Percentiles rank a stretch among this genome's conserved stretches.
Conservation (phyloP, 2,888 invertebrate species). For the Drosophila siamana region DNA sequence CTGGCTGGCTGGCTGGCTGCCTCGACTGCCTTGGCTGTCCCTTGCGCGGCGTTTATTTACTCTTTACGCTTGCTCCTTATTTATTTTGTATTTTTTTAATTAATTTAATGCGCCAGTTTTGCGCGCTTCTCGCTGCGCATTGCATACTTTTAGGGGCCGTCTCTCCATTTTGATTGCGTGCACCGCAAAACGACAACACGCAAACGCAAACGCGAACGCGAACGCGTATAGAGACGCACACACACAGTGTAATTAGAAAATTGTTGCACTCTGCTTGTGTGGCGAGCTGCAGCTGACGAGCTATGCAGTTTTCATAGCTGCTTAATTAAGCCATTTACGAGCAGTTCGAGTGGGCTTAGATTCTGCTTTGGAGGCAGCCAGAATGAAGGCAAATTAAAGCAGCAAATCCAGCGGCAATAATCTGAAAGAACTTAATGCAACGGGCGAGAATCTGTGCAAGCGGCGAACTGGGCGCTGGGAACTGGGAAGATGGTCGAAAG, state of each 20-base stretch:
- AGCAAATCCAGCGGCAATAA: conserved; percentile 42
- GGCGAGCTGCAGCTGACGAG: conserved; percentile 38
- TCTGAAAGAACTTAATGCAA: conserved; percentile 41
- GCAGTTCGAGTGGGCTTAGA: conserved; percentile 14
- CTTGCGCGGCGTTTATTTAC: conserved; percentile 65
- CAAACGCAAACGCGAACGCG: conserved; percentile 11
- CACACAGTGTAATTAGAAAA: conserved; percentile 72
- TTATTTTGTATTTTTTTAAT: conserved; percentile 77
- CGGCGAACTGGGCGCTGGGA: background rate
- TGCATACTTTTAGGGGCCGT: conserved; percentile 54
- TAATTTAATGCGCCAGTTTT: conserved; percentile 80
- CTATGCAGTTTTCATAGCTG: conserved; percentile 65
- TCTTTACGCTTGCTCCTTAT: conserved; percentile 59
- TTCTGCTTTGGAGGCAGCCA: background rate
- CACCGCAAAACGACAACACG: conserved; percentile 14
- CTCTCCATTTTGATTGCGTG: conserved; percentile 34
- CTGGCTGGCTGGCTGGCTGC: too few relatives aligned
- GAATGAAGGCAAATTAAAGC: conserved; percentile 48
- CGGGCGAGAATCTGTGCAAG: conserved; percentile 42
- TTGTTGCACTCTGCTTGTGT: conserved; percentile 78
- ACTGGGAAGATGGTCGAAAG: conserved; percentile 22
- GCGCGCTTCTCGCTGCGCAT: conserved; percentile 45
- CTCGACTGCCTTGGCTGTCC: conserved; percentile 12
- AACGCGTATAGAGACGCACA: conserved; percentile 8
- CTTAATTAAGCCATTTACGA: conserved; percentile 70